Evolutionary conservation across 2,888 invertebrate species (phyloP), one percentile per base, ranked within the genome.

Genomic region (Drosophila colorata): DNA sequence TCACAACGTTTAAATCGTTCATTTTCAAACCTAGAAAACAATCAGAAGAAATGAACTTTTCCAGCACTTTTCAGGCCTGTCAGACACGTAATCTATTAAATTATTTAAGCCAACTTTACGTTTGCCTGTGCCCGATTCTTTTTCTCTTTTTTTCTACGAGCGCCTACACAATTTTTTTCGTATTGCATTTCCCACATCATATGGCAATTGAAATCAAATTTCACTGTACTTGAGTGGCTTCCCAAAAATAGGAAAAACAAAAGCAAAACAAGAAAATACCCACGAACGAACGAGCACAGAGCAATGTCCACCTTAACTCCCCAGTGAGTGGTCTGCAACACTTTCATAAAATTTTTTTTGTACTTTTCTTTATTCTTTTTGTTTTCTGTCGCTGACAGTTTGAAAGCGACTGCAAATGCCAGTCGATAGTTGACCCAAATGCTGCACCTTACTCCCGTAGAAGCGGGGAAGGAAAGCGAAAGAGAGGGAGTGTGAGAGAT

Each of bases 371-470:
- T 47, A 44, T 2, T 51, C n/a, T 46, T 41, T 58, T 40, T 9
- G 18, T 6, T 49, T 74, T 47, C 31, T 74, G 74, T 38, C 74
- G 80, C 56, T 77, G 78, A 69, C 80, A 81, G 76, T 69, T 77
- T 70, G 70, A 78, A 64, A 81, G 47, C 48, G 61, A 66, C 75
- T 72, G 59, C 74, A 76, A 83, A 69, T 69, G 80, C 51, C 74
- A 86, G 78, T 86, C 85, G 77, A 86, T 84, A 80, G 84, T 84
- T 86, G 85, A 87, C 87, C 85, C 85, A 77, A 82, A 85, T 82
- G 64, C 48, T 47, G 28, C 41, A 37, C 18, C 65, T 41, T 9
- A 28, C 43, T 35, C 18, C 28, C 13, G 18, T 11, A 18, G 25
- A 28, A 48, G 41, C 18, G 14, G 8, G 0, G 1, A 14, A 1